Evolutionary conservation across 2,797 vertebrate genomes (phyloP).

Genomic region (Coccyzus lansbergi): DNA sequence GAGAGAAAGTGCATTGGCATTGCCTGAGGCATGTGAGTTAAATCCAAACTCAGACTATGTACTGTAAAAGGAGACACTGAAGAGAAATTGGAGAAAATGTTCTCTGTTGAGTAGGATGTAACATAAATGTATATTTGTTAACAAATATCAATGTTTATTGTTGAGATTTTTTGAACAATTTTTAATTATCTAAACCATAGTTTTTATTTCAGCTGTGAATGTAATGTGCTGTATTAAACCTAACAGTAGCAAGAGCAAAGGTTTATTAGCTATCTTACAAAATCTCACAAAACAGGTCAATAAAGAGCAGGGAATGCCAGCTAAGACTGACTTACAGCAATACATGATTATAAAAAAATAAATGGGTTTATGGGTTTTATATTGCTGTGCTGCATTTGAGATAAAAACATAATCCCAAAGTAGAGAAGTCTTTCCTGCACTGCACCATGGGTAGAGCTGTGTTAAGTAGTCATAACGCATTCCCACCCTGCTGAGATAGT

Average conservation of each 20-base stretch:
- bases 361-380: constrained; percentile 43
- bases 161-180: not conserved
- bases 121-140: not conserved
- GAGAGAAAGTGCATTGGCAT: not conserved
- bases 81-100: not conserved
- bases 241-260: constrained; percentile 9
- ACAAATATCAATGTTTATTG: not conserved
- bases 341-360: constrained; percentile 50
- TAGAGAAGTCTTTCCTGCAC: constrained; percentile 5
- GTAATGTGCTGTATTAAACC: constrained; percentile 2
- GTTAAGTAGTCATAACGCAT: not conserved
- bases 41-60: not conserved
- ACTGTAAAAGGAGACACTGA: not conserved
- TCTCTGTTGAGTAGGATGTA: not conserved
- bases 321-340: constrained; percentile 52
- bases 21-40: not conserved
- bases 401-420: constrained; percentile 54
- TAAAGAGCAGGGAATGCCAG: constrained; percentile 33
- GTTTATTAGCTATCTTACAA: constrained; percentile 56
- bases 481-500: not conserved
- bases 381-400: constrained; percentile 38
- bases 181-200: constrained; percentile 38
- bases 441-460: not conserved
- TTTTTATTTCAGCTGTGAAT: constrained; percentile 3
- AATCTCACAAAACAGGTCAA: constrained; percentile 53